phyloP scores from a whole-genome alignment of 1,140 invertebrate species.

The Sweltsa coloradensis region DNA sequence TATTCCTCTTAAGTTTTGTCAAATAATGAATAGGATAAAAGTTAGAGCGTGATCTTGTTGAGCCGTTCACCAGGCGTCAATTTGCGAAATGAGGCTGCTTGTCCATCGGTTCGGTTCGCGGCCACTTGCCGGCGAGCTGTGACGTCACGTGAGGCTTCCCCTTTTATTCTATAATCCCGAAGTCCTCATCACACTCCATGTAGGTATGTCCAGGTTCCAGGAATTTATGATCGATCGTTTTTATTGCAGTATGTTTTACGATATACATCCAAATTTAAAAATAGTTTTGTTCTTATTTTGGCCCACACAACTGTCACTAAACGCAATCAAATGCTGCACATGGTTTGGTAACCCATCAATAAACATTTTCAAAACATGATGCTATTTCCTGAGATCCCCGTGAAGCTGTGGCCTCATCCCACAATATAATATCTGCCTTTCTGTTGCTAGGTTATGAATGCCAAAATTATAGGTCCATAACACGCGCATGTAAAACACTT shows the following conservation, averaged over 20 bases:
- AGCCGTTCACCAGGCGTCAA: no score
- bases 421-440: neutral
- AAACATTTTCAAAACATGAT: conserved; percentile 3
- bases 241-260: conserved; percentile 8
- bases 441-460: conserved; percentile 4
- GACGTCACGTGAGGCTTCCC: no score
- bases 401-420: neutral
- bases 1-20: no score
- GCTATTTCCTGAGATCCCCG: conserved; percentile 4
- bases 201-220: conserved; percentile 17
- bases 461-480: conserved; percentile 11
- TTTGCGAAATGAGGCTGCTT: no score
- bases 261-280: conserved; percentile 7
- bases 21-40: no score
- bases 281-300: conserved; percentile 11
- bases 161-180: conserved; percentile 8
- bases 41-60: no score
- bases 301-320: conserved; percentile 6
- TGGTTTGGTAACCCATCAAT: neutral
- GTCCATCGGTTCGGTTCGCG: no score
- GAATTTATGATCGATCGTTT: conserved; percentile 19
- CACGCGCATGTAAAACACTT: conserved; percentile 5
- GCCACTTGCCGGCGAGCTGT: no score
- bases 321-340: conserved; percentile 8
- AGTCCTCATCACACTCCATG: conserved; percentile 17